Evolutionary conservation across 92 coral and sea anemone species (phyloP).

Genomic region (Bergia sp.): DNA sequence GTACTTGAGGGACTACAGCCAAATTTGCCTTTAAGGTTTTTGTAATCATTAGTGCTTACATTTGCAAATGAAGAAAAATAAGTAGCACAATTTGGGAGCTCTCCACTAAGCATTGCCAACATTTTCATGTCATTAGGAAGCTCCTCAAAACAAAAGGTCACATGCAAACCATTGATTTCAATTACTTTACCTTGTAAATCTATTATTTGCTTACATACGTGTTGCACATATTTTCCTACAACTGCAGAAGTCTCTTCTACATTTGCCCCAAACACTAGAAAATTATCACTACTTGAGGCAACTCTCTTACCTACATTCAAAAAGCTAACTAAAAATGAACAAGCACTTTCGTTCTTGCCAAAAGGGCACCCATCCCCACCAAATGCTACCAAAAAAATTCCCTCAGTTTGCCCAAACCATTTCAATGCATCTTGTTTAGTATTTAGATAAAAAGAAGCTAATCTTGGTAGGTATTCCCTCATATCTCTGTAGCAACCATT

Average conservation of each 20-base stretch:
- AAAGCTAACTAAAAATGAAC: conserved; percentile 68
- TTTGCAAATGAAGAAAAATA: conserved; percentile 73
- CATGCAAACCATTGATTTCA: conserved; percentile 60
- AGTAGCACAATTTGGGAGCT: conserved; percentile 64
- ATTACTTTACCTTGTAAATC: conserved; percentile 59
- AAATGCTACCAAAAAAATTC: conserved; percentile 70
- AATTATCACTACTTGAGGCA: conserved; percentile 71
- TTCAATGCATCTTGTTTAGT: conserved; percentile 48
- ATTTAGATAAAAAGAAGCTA: conserved; percentile 50
- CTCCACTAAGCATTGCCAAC: conserved; percentile 60
- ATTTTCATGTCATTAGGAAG: conserved; percentile 71
- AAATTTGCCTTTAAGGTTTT: conserved; percentile 69
- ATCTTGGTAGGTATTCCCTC: conserved; percentile 65
- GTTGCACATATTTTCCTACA: conserved; percentile 62
- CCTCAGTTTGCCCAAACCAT: conserved; percentile 81
- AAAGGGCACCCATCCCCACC: conserved; percentile 80
- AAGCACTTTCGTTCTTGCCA: conserved; percentile 78
- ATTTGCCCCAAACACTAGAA: conserved; percentile 74
- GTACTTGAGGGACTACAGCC: conserved; percentile 46
- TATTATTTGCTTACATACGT: conserved; percentile 64
- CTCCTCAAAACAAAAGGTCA: conserved; percentile 67
- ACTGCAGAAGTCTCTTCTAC: conserved; percentile 64
- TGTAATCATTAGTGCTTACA: conserved; percentile 62
- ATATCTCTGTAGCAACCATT: conserved; percentile 67
- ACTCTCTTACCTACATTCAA: conserved; percentile 66